A percentile compares a stretch with the other conserved stretches of the same genome.
These are phyloP conservation scores for Ceratoteleas bidentatus DNA, from an alignment of 1,140 invertebrate species.

Conservation along the genomic window DNA sequence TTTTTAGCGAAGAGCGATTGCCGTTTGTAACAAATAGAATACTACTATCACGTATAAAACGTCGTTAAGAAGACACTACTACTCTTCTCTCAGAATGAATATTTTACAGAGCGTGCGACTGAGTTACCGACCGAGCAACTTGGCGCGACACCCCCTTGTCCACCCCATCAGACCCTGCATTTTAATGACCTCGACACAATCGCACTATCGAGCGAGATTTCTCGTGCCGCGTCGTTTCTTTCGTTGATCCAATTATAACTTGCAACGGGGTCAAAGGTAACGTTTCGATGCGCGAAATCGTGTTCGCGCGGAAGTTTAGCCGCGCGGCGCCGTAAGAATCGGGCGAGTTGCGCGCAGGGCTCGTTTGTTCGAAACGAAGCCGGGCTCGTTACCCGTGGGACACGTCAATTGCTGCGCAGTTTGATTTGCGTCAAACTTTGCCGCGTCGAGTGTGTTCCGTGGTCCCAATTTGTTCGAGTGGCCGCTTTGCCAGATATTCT, in stretches of 20 bases:
- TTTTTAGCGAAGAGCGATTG: no score
- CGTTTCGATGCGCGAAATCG: constrained; percentile 44
- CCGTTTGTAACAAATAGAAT: no score
- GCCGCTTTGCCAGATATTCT: not conserved
- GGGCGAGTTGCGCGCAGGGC: constrained; percentile 46
- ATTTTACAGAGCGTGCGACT: no score
- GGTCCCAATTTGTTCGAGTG: not conserved
- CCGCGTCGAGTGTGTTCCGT: constrained; percentile 11
- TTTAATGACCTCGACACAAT: not conserved
- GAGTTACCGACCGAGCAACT: no score
- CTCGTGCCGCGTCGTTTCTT: not conserved
- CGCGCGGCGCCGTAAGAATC: constrained; percentile 53
- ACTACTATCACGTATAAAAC: no score
- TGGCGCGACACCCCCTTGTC: no score
- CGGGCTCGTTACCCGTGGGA: constrained; percentile 37
- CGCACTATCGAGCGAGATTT: constrained; percentile 6
- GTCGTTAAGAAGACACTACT: no score
- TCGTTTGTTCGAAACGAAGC: constrained; percentile 56
- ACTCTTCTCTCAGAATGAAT: no score
- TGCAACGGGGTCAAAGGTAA: constrained; percentile 28
- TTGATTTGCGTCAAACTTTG: constrained; percentile 38
- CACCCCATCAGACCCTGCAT: no score
- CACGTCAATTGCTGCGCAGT: constrained; percentile 38
- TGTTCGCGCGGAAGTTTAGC: not conserved
- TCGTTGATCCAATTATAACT: constrained; percentile 45